Evolutionary conservation across 2,888 invertebrate species (phyloP), one percentile per base, ranked within the genome.

Genomic region (Fragum whitleyi): DNA sequence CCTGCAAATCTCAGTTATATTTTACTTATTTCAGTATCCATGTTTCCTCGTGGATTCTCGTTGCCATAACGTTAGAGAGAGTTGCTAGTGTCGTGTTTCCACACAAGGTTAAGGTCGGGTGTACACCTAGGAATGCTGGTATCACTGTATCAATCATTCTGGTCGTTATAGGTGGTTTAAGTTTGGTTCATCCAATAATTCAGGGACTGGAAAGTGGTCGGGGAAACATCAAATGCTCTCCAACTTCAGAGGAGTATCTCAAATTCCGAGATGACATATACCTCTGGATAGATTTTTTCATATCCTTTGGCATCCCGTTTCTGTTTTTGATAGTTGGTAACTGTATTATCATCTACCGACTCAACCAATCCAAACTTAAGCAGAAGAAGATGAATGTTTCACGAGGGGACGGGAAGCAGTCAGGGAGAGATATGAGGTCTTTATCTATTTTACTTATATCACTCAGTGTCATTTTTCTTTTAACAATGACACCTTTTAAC

Each of bases 1-100:
- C 77, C 0, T 90, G 90, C 57, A 86, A 88, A 79, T 62, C 88
- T 0, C 86, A 89, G 79, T 29, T 83, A 0, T 89, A 86, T 74
- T 51, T 90, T 28, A 88, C 89, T n/a, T 91, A 91, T 76, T 73
- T 83, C 29, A 82, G 87, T 16, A 68, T 89, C 3, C 88, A 92
- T 59, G 77, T 87, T 19, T 90, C 90, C 11, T 88, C 89, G 0
- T 91, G 92, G 91, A 76, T 91, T 2, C 86, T 92, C 14, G 90
- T 90, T 47, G 88, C 90, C 28, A 89, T 92, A 42, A 91, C 90
- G 6, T 67, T 86, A 19, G 92, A 92, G 70, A 75, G 91, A 21
- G 83, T 88, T 2, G 29, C 90, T 0, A 89, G 89, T 42, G 90
- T 91, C 11, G 86, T 87, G 74, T 71, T 85, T 23, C 92, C 91